Conservation (phyloP, 1,140 invertebrate species). For the Heliconius hewitsoni region DNA sequence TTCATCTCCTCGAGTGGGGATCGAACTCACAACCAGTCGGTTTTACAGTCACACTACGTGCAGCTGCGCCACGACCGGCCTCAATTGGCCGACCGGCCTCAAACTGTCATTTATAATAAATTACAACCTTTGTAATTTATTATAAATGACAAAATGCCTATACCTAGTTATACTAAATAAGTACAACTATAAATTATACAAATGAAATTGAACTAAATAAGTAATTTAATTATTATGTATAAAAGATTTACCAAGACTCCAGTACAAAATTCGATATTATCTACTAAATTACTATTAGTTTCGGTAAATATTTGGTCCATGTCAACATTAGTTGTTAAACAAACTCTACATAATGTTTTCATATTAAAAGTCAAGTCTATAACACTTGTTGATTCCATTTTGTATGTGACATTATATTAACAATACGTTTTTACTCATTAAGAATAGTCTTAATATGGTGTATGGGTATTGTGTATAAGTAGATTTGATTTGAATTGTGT, state of each 20-base stretch:
- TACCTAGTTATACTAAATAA: neutral
- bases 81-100: no score
- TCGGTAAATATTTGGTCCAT: constrained; percentile 47
- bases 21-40: no score
- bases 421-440: neutral
- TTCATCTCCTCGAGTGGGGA: no score
- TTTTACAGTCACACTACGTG: no score
- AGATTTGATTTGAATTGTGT: neutral
- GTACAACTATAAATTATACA: neutral
- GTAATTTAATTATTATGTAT: neutral
- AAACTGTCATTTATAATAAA: no score
- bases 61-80: no score
- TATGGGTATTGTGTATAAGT: neutral
- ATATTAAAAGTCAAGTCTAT: neutral
- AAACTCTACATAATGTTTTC: constrained; percentile 47
- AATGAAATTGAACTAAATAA: neutral
- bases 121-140: no score
- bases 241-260: constrained; percentile 48
- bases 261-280: constrained; percentile 55
- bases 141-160: neutral
- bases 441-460: neutral
- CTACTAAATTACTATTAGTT: constrained; percentile 39
- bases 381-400: constrained; percentile 19
- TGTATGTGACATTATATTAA: neutral
- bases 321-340: constrained; percentile 39